These are phyloP conservation scores for Rostratula benghalensis DNA, from an alignment of 2,113 vertebrate genomes.

Conservation along the genomic window DNA sequence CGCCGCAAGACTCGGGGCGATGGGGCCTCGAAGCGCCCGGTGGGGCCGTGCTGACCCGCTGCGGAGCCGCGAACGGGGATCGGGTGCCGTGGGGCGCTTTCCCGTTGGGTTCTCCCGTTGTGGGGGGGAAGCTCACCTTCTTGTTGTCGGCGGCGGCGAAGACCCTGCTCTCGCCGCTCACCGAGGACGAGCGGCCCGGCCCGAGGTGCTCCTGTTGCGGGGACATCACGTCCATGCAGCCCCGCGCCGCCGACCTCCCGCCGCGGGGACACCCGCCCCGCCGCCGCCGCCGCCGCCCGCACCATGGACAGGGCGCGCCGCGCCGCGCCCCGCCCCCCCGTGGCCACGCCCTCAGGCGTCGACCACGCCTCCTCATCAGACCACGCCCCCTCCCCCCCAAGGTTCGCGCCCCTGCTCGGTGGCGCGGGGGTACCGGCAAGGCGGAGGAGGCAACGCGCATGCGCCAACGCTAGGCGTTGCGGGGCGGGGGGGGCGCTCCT, in stretches of 20 bases:
- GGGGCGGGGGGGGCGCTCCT: background rate
- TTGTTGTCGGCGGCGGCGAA: slow-evolving; percentile 66
- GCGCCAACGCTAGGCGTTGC: background rate
- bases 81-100: background rate
- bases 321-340: background rate
- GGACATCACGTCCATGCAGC: slow-evolving; percentile 79
- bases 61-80: background rate
- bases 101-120: background rate
- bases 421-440: background rate
- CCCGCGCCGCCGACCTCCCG: background rate
- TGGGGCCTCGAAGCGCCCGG: too few relatives aligned
- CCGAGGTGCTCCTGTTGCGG: slow-evolving; percentile 77
- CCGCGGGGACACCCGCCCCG: background rate
- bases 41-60: background rate
- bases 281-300: background rate
- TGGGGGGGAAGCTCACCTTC: slow-evolving; percentile 71
- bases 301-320: slow-evolving; percentile 26
- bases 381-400: background rate
- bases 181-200: slow-evolving; percentile 73
- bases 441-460: background rate
- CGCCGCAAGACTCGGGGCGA: background rate
- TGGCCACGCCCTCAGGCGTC: fast-evolving
- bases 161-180: slow-evolving; percentile 70
- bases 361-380: background rate
- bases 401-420: too few relatives aligned